Percentiles rank a stretch among this genome's conserved stretches.
Conservation (phyloP, 2,888 invertebrate genomes). For the Drosophila setosimentum region DNA sequence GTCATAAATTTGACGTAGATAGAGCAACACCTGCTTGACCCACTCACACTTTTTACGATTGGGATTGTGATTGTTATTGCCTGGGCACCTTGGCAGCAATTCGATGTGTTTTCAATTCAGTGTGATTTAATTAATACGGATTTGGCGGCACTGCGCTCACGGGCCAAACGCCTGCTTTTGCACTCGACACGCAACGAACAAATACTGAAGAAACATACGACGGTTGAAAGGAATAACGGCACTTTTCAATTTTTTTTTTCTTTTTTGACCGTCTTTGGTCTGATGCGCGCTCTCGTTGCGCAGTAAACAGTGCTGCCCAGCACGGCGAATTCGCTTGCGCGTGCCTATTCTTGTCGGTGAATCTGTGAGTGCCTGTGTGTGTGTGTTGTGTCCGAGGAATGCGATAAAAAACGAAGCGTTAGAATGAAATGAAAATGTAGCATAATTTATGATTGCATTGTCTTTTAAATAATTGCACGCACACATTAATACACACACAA, state of each 20-base stretch:
- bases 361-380: constrained; percentile 13
- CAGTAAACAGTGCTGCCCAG: constrained; percentile 62
- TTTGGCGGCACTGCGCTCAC: constrained; percentile 53
- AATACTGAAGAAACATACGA: constrained; percentile 75
- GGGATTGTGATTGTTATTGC: constrained; percentile 34
- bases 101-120: constrained; percentile 52
- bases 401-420: constrained; percentile 79
- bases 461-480: constrained; percentile 80
- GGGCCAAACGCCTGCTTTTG: constrained; percentile 54
- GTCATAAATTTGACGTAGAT: constrained; percentile 38
- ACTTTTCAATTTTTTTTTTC: constrained; percentile 10
- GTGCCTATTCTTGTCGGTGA: constrained; percentile 39
- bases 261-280: constrained; percentile 2
- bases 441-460: constrained; percentile 80
- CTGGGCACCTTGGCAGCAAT: constrained; percentile 53
- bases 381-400: constrained; percentile 66
- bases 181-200: constrained; percentile 79
- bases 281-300: constrained; percentile 70
- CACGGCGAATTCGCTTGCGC: constrained; percentile 64
- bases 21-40: constrained; percentile 57
- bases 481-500: constrained; percentile 49
- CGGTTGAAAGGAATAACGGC: constrained; percentile 51
- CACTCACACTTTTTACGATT: constrained; percentile 29
- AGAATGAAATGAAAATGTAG: constrained; percentile 80
- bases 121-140: constrained; percentile 75